Percentiles rank a stretch among this genome's conserved stretches.
These are phyloP conservation scores for Eutrigla gurnardus DNA, from an alignment of 2,797 vertebrate genomes.

Conservation along the genomic window DNA sequence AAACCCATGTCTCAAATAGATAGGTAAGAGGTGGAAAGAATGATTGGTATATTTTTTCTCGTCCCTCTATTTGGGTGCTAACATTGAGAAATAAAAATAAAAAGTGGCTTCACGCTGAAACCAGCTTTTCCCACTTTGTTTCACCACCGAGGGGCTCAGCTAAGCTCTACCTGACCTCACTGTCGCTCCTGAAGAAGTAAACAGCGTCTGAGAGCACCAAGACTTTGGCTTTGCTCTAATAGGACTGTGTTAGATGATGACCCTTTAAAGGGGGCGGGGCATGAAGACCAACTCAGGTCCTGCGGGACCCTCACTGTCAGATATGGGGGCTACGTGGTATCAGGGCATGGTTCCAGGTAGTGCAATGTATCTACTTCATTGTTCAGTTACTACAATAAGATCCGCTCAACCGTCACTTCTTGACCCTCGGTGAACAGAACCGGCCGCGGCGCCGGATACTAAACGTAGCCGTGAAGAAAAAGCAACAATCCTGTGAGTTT, in stretches of 20 bases:
- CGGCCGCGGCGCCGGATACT: conserved; percentile 25
- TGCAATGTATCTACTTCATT: conserved; percentile 77
- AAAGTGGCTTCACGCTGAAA: conserved; percentile 58
- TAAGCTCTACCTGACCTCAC: conserved; percentile 60
- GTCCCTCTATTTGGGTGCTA: conserved; percentile 59
- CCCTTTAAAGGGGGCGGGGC: conserved; percentile 20
- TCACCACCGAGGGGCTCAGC: conserved; percentile 42
- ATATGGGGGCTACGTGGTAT: conserved; percentile 20
- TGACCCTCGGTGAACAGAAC: conserved; percentile 39
- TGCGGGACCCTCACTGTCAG: conserved; percentile 2
- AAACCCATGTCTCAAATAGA: conserved; percentile 63
- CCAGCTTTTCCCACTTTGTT: conserved; percentile 61
- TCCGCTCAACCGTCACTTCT: conserved; percentile 41
- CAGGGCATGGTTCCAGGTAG: conserved; percentile 61
- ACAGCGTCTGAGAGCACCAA: conserved; percentile 38
- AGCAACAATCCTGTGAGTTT: conserved; percentile 57
- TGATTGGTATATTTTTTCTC: conserved; percentile 48
- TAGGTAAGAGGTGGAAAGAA: conserved; percentile 64
- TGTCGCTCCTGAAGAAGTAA: conserved; percentile 41
- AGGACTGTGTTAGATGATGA: conserved; percentile 14
- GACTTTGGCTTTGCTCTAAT: conserved; percentile 38
- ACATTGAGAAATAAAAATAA: conserved; percentile 45
- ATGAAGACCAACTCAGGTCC: conserved; percentile 24
- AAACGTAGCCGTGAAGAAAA: conserved; percentile 47
- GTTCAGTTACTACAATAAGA: conserved; percentile 59